Evolutionary conservation across 1,140 invertebrate genomes (phyloP), one percentile per base, ranked within the genome.

Genomic region (Solen grandis): DNA sequence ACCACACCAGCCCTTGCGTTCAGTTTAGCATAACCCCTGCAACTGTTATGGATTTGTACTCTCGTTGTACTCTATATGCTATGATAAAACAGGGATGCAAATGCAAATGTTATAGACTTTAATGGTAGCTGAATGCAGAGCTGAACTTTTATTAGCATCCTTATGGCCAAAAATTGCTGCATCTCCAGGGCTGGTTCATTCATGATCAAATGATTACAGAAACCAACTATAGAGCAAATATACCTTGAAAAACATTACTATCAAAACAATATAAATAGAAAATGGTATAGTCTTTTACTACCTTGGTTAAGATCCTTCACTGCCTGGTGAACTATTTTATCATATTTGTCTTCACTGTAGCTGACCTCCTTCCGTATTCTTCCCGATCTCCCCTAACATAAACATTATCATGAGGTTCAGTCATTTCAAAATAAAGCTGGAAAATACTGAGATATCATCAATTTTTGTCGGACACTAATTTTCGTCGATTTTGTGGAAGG

Each of bases 241-340:
- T 62, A 5, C 29, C 19, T 14, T 62, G 3, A 10, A 27, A 14
- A 13, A 25, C 5, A 62, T 14, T 16, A 62, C 25, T 8, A 13
- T 59, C 10, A 59, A 8, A 59, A 22, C 8, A n/a, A 16, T 25
- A 13, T 25, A 13, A 8, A 27, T 13, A 8, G 8, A 8, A 10
- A 10, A 10, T 8, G 22, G 27, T 22, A 8, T 8, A 13, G 13
- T 59, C 16, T 8, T 13, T 59, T 8, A 59, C 8, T 36, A 29
- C 52, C 66, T 54, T 70, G 22, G 38, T 70, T 70, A 2, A 57
- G n/a, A 8, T 70, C 68, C 38, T 57, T 70, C 2, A 70, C 31
- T 22, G 52, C 68, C 16, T 70, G n/a, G 3, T 25, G 1, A 5
- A 70, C 29, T 19, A 57, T 70, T 27, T 70, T 55, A 22, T 70